Evolutionary conservation across 2,888 invertebrate genomes (phyloP), one percentile per base, ranked within the genome.

Genomic region (Ommatoiulus sabulosus): DNA sequence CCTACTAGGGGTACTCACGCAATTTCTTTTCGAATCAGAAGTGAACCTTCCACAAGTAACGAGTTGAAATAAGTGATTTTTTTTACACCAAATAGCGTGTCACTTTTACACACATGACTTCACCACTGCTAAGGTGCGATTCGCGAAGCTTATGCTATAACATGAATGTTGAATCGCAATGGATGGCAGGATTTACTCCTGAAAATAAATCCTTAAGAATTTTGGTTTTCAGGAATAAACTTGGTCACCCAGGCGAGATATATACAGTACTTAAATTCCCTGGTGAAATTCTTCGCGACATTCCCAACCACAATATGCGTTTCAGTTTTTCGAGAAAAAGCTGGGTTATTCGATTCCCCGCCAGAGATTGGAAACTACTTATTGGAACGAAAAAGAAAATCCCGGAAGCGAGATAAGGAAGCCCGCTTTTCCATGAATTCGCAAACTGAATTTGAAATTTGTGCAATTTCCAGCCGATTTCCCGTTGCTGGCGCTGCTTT

Each of bases 401-500:
- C 12, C 80, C 35, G 80, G 80, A 80, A 80, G 80, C 35, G 80
- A 24, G 72, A 72, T 80, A 80, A 80, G 80, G 80, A 35, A 35
- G 80, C 35, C 52, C 6, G 35, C 35, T 43, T 80, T 80, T 80
- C 35, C 35, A 43, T 43, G 35, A 80, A 43, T 80, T 43, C 80
- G 35, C 35, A 80, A 80, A 80, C 35, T 15, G 80, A 80, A 80
- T 80, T 80, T 80, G 35, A 80, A 80, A 80, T 80, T 80, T 80
- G 35, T 3, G 4, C 80, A 24, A 80, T 80, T 80, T 80, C 10
- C 35, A 80, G 24, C 35, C 35, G 35, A 80, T 35, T 80, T 80
- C 80, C 80, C 35, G 10, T 6, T 24, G 80, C 80, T 15, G 80
- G 80, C 72, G 72, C 72, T 24, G 72, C 35, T 80, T 80, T 80